Base-by-base conservation (phyloP, 2,888 invertebrate species). In the Drosophila vallismaia region DNA sequence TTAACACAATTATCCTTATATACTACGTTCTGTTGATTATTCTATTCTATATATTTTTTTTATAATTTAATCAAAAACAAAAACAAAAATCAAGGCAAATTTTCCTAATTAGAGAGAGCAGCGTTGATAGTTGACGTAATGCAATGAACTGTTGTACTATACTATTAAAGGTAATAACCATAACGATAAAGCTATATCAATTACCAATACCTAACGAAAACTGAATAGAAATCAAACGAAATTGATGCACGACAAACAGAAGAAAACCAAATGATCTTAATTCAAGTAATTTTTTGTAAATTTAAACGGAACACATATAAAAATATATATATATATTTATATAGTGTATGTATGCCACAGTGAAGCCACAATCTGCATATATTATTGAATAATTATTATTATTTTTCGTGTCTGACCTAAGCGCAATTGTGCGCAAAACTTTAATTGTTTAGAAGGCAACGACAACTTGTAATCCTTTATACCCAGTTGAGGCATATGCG, bases 181-280 rank as follows among this genome's bases (percentile, higher is more conserved):
- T 57, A 44, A 38, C 12, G 9, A 49, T 58, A 63, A 51, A 59
- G 44, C 48, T 54, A 73, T 77, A 74, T 68, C 64, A 68, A 76
- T 45, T 42, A 19, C 19, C 19, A 19, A 19, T 45, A 56, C 53
- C 56, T 67, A 85, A 73, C 79, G 75, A 55, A 50, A 71, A 46
- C 53, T 63, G 52, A 63, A 71, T 50, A 64, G 56, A 63, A 81
- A 70, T 69, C 67, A 77, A 74, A 76, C 77, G 77, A 84, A 81
- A 77, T 79, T 79, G 45, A 74, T 72, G 68, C 57, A 75, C 71
- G 72, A 72, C 82, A 79, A 76, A 71, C 76, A 74, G 72, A 74
- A 70, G 4, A 42, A 82, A 76, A 82, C 83, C 82, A 86, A 86
- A 82, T 86, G 82, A 82, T 86, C 86, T 82, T 83, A 67, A 74